Evolutionary conservation across 2,888 invertebrate species (phyloP), one percentile per base, ranked within the genome.

Genomic region (Campoplex nolae): DNA sequence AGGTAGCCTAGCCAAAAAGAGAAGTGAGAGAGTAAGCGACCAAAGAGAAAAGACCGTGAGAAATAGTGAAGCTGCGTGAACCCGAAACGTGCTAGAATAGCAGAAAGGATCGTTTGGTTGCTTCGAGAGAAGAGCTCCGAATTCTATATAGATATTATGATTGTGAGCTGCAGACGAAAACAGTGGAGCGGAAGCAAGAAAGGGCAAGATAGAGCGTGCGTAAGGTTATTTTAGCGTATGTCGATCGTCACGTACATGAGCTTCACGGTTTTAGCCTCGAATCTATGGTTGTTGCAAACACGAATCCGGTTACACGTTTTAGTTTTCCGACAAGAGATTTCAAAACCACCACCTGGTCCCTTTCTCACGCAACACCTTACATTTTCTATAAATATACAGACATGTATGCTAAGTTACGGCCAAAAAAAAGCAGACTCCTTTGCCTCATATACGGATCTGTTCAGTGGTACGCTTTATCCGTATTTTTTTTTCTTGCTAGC

Each of bases 171-270:
- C 73, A 48, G 42, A 42, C n/a, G 54, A n/a, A 35, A 56, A 67
- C 38, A 23, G 38, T 38, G 51, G 62, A 56, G 54, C 56, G 32
- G 79, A 23, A 56, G 73, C 42, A 71, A 77, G 54, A 82, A 84
- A 82, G 56, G 75, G 75, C 65, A 65, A 75, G 51, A 83, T 77
- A 77, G 86, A 82, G 48, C 38, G 62, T 65, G 65, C 78, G 58
- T 77, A 70, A 78, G 67, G 80, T 84, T 86, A 84, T 81, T 84
- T 84, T 81, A 84, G 77, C 77, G 84, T 86, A 76, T 68, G 86
- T 84, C 84, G 86, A 86, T 86, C 81, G 84, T 81, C 86, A 86
- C 81, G 86, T 80, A 84, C 86, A 62, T 68, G 74, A 81, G 81
- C 74, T 87, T 84, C 74, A 74, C 70, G 84, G 86, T 87, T 82